Evolutionary conservation across 2,888 invertebrate genomes (phyloP), one percentile per base, ranked within the genome.

Genomic region (Eucera pruinosa): DNA sequence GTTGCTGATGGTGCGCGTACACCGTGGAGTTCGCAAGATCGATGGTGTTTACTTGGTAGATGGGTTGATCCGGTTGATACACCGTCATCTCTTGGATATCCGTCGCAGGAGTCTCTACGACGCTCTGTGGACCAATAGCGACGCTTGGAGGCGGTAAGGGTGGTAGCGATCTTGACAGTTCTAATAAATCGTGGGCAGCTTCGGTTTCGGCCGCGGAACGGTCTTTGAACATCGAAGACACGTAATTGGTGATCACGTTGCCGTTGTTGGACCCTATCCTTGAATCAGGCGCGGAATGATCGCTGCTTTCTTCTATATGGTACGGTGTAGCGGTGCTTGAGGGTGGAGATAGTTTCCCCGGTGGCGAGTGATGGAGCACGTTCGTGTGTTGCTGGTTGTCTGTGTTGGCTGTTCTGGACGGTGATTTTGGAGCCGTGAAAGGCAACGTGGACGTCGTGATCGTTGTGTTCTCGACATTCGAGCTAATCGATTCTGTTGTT

Each of bases 151-250:
- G 95, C 58, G 95, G 96, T 81, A 96, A 93, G 18, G 96, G 97
- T 15, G 97, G 97, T 87, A 96, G 91, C 84, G 96, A 96, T 86
- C 96, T 95, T 2, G 96, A 96, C 41, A 96, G 93, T 55, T 96
- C 96, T 33, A 96, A 93, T 78, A 96, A 93, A 91, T 96, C 97
- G 91, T 97, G 97, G 0, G 97, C 97, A 39, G 97, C 97, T 93
- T 97, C 97, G 11, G 97, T 97, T 92, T 97, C 97, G 89, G 97
- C 97, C 30, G 96, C 95, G 2, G 92, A 92, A 72, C 92, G 78
- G 25, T 92, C 91, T 43, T 88, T 90, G 69, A 91, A 91, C 71
- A 92, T 84, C 39, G 85, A 67, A 2, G 82, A 75, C 33, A 71
- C 76, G n/a, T 54, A 86, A 84, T 33, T 68, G 58, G 82, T 80